Conservation (phyloP, 2,113 vertebrate species). For the Psittacula cyanocephala region DNA sequence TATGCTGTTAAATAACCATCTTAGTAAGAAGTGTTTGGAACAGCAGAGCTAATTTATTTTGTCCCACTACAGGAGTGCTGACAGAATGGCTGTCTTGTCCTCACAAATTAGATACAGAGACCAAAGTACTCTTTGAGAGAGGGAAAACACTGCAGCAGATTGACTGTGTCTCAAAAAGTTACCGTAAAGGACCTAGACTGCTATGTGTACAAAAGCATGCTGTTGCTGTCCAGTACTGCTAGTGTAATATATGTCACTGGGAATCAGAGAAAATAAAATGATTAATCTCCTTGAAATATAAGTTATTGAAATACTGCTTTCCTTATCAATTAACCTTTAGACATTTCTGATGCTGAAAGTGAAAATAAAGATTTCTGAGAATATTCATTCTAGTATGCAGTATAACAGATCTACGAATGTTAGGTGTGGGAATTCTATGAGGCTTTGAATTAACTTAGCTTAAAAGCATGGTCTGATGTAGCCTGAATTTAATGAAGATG, state of each 20-base stretch:
- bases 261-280: not conserved
- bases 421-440: not conserved
- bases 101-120: not conserved
- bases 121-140: not conserved
- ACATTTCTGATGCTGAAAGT: not conserved
- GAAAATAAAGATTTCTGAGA: not conserved
- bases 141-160: not conserved
- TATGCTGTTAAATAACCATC: not conserved
- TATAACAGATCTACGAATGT: not conserved
- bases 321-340: not conserved
- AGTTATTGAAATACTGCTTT: not conserved
- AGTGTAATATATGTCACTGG: not conserved
- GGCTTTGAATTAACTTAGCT: not conserved
- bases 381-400: not conserved
- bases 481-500: not conserved
- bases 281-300: not conserved
- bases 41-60: conserved; percentile 11
- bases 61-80: not conserved
- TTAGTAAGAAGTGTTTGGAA: conserved; percentile 12
- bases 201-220: not conserved
- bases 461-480: not conserved
- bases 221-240: not conserved
- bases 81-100: not conserved
- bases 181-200: not conserved
- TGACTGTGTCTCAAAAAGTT: not conserved